phyloP scores from a whole-genome alignment of 2,113 vertebrate species.

The Catharus minimus region DNA sequence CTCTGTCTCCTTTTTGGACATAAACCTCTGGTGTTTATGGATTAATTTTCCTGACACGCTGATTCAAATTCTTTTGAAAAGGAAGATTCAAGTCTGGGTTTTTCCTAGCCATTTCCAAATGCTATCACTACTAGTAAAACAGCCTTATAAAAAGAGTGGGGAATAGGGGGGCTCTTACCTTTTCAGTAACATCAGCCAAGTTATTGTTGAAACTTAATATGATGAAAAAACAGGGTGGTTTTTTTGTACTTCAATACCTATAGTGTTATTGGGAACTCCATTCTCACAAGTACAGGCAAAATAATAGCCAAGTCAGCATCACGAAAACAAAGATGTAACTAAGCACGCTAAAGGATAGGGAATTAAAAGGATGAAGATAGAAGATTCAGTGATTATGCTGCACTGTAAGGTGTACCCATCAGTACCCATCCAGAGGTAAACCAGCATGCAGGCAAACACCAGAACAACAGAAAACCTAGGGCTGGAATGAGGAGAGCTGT shows the following conservation, averaged over 20 bases:
- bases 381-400: neutral
- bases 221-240: neutral
- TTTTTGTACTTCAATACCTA: neutral
- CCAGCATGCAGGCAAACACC: neutral
- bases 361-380: neutral
- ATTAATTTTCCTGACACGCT: too few species aligned
- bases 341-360: neutral
- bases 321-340: neutral
- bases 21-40: too few species aligned
- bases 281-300: neutral
- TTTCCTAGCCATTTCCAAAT: neutral
- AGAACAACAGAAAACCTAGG: neutral
- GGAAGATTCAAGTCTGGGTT: neutral
- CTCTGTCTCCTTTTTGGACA: too few species aligned
- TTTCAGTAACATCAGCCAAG: neutral
- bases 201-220: neutral
- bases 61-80: neutral
- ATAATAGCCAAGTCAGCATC: neutral
- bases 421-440: neutral
- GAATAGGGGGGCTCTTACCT: neutral
- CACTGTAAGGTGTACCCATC: neutral
- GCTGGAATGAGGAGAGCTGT: neutral
- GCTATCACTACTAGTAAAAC: neutral
- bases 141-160: neutral
- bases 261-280: accelerated